Conservation (phyloP, 1,140 invertebrate species). For the Bombus superbus region DNA sequence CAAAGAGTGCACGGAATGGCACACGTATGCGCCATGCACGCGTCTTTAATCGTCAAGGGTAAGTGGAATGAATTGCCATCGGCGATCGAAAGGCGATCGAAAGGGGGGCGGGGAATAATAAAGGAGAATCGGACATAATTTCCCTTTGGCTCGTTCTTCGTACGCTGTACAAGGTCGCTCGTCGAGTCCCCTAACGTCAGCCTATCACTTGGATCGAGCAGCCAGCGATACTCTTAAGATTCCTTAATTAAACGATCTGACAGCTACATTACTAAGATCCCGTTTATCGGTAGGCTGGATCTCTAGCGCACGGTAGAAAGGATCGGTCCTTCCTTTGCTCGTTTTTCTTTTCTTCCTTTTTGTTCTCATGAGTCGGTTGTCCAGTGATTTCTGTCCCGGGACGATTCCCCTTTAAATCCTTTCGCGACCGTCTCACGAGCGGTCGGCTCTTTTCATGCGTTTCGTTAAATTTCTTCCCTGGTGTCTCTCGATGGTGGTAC, state of each 20-base stretch:
- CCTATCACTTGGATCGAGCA: slow-evolving; percentile 49
- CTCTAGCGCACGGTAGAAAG: slow-evolving; percentile 54
- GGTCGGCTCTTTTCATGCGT: slow-evolving; percentile 22
- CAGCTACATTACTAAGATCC: slow-evolving; percentile 76
- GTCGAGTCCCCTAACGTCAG: slow-evolving; percentile 11
- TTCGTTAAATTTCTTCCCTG: neutral
- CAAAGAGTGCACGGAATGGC: neutral
- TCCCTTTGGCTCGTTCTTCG: neutral
- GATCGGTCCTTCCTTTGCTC: neutral
- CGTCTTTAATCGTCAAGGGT: slow-evolving; percentile 2
- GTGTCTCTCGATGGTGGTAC: neutral
- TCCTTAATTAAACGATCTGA: slow-evolving; percentile 80
- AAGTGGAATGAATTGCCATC: slow-evolving; percentile 16
- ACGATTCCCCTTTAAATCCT: slow-evolving; percentile 27
- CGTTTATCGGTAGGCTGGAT: slow-evolving; percentile 68
- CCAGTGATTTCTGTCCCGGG: slow-evolving; percentile 28
- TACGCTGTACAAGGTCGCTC: neutral
- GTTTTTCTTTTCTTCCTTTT: neutral
- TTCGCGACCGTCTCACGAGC: neutral
- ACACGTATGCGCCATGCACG: neutral
- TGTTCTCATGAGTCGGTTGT: slow-evolving; percentile 20
- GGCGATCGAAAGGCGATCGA: slow-evolving; percentile 5
- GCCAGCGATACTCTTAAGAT: slow-evolving; percentile 69
- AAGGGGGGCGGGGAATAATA: neutral
- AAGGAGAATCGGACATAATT: slow-evolving; percentile 23